Evolutionary conservation across 2,888 invertebrate genomes (phyloP).

Genomic region (Frankliniella intonsa): DNA sequence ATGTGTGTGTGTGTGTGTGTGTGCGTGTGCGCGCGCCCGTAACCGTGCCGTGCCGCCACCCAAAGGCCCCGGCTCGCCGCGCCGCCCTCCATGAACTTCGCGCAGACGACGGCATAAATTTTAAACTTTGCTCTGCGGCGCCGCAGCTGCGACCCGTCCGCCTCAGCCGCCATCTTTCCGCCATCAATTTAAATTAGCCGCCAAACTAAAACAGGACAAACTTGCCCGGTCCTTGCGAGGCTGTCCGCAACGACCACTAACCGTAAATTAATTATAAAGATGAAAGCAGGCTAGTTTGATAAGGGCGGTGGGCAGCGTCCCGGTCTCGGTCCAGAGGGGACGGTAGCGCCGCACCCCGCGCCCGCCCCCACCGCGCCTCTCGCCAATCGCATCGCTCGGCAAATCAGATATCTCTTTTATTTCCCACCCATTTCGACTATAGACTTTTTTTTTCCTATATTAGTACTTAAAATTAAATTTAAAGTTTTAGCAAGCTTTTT

Average conservation of each 20-base stretch:
- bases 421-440: too few species aligned
- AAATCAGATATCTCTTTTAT: too few species aligned
- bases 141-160: neutral
- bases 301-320: neutral
- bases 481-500: too few species aligned
- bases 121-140: neutral
- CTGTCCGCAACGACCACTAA: constrained; percentile 10
- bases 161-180: neutral
- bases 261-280: constrained; percentile 25
- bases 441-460: too few species aligned
- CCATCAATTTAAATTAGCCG: constrained; percentile 25
- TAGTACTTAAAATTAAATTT: too few species aligned
- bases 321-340: too few species aligned
- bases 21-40: too few species aligned
- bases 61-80: too few species aligned
- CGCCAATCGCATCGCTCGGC: neutral
- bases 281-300: constrained; percentile 16
- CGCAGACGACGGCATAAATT: neutral
- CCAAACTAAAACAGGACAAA: constrained; percentile 20
- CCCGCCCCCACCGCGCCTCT: neutral
- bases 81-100: too few species aligned
- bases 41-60: too few species aligned
- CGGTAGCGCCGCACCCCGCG: neutral
- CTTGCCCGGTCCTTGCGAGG: constrained; percentile 20
- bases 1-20: too few species aligned